Conservation (phyloP, 2,797 vertebrate species). For the Microctenopoma stevenorrisi region DNA sequence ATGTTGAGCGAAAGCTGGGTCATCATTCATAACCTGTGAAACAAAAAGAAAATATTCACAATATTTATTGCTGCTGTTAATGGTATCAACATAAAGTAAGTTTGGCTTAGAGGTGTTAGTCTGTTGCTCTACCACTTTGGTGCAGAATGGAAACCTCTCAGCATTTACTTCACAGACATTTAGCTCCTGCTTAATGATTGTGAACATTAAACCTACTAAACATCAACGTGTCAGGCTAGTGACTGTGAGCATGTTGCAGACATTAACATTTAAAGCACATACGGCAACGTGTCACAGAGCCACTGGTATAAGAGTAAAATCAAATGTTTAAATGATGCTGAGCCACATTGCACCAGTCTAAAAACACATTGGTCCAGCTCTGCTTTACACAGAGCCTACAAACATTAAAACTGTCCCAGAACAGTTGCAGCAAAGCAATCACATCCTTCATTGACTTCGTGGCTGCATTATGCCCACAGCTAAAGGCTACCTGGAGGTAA, state of each 20-base stretch:
- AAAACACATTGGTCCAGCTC: constrained; percentile 19
- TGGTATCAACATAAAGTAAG: not conserved
- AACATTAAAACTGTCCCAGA: constrained; percentile 29
- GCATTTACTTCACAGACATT: not conserved
- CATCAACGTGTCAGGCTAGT: too few relatives aligned
- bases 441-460: constrained; percentile 54
- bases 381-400: constrained; percentile 21
- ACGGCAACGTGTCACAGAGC: too few relatives aligned
- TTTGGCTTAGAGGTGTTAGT: not conserved
- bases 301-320: too few relatives aligned
- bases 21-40: constrained; percentile 33
- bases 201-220: too few relatives aligned
- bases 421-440: constrained; percentile 50
- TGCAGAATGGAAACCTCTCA: not conserved
- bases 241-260: too few relatives aligned
- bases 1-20: constrained; percentile 22
- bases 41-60: not conserved
- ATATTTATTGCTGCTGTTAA: not conserved
- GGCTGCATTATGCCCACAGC: constrained; percentile 61
- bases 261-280: too few relatives aligned
- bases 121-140: not conserved
- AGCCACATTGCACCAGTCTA: not conserved
- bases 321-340: too few relatives aligned
- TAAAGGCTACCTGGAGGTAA: constrained; percentile 56
- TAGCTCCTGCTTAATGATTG: too few relatives aligned